Evolutionary conservation across 53 echinoderm and acorn worm genomes (phyloP).

Genomic region (Crossaster papposus): DNA sequence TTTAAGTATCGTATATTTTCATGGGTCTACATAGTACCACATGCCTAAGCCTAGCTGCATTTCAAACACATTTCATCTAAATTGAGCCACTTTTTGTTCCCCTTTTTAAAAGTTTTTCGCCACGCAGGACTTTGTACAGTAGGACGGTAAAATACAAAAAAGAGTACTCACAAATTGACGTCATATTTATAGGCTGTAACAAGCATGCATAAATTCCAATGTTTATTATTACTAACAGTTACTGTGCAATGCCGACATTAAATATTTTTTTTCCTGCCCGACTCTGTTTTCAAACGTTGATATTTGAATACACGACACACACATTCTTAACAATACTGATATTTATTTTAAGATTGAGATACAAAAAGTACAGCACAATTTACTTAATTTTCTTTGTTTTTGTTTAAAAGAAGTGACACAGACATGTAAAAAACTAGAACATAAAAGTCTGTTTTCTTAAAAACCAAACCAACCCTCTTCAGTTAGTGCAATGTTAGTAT

Average conservation of each 20-base stretch:
- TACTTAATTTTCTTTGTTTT: neutral
- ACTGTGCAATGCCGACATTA: neutral
- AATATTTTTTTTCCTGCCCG: neutral
- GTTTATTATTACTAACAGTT: neutral
- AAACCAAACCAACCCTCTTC: neutral
- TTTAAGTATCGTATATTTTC: neutral
- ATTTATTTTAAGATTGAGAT: constrained; percentile 32
- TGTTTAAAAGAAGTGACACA: neutral
- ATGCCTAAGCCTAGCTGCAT: neutral
- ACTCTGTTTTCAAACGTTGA: neutral
- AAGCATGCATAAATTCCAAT: neutral
- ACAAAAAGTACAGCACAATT: constrained; percentile 34
- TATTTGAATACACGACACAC: constrained; percentile 39
- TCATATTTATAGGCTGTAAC: constrained; percentile 30
- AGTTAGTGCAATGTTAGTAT: neutral
- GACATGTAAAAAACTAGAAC: neutral
- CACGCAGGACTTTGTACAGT: constrained; percentile 11
- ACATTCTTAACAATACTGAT: constrained; percentile 40
- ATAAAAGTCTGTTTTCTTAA: too few relatives aligned
- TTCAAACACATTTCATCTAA: neutral
- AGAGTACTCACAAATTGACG: constrained; percentile 18
- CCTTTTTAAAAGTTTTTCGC: neutral
- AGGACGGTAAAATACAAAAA: constrained; percentile 54
- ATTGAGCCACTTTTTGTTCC: neutral
- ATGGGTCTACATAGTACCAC: neutral